Evolutionary conservation across 2,113 vertebrate genomes (phyloP).

Genomic region (Arizona elegans): DNA sequence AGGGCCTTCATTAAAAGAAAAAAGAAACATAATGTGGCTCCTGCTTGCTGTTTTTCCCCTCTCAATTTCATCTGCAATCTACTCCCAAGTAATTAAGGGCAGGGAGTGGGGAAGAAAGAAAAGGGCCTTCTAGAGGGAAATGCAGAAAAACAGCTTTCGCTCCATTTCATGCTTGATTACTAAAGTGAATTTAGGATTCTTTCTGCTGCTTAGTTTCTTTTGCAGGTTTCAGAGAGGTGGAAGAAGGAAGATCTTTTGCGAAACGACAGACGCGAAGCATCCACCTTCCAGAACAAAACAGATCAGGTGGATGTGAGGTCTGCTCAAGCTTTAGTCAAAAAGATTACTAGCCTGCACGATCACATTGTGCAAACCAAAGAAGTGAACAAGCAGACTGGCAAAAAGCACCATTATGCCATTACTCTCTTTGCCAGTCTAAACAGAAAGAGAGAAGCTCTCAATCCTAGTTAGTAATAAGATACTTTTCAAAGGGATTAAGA

Average conservation of each 20-base stretch:
- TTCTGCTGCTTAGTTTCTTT: conserved; percentile 22
- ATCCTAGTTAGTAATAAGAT: not conserved
- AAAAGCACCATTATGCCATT: not conserved
- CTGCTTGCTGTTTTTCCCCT: conserved; percentile 47
- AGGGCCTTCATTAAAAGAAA: conserved; percentile 79
- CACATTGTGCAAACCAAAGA: not conserved
- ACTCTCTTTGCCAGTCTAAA: not conserved
- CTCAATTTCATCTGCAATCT: conserved; percentile 60
- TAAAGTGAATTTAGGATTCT: conserved; percentile 51
- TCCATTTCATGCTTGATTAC: conserved; percentile 58
- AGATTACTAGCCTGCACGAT: not conserved
- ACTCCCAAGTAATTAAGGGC: conserved; percentile 51
- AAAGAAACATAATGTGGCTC: conserved; percentile 74
- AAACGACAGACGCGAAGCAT: not conserved
- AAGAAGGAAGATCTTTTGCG: not conserved
- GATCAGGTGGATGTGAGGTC: not conserved
- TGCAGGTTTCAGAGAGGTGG: conserved; percentile 24
- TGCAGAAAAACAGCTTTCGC: conserved; percentile 66
- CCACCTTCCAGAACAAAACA: not conserved
- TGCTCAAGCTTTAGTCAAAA: not conserved
- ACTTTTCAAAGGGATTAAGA: not conserved
- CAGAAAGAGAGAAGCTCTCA: not conserved
- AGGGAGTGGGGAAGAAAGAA: conserved; percentile 45
- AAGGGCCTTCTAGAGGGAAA: conserved; percentile 56
- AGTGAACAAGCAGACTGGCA: not conserved